Base-by-base conservation (phyloP, 1,140 invertebrate genomes). In the Euura lappo region DNA sequence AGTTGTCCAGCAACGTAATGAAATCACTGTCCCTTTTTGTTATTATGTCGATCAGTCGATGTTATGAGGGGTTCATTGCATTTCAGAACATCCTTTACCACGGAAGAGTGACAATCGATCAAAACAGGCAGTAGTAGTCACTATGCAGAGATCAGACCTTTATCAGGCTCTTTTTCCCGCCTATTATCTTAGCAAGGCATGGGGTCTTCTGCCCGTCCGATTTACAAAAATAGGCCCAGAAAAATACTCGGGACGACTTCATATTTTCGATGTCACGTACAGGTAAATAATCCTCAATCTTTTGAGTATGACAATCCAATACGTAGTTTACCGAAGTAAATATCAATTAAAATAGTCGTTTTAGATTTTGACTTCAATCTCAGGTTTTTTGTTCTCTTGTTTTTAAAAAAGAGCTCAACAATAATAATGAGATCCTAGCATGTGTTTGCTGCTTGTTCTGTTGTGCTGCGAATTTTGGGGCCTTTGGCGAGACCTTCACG, bases 401-500 rank as follows among this genome's bases (percentile, higher is more conserved):
- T 28, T 28, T 28, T 28, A 28, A 28, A 28, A 28, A 28, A 28
- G 28, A 28, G 28, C 28, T 28, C 28, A 28, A 28, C 28, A 28
- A 28, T 28, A 28, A 28, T 28, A 28, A 28, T 28, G 28, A 28
- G 0, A 28, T n/a, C 44, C 10, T 65, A 84, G 83, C 45, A 10
- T 80, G 8, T 68, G 75, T 11, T 64, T 86, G 5, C 28, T 83
- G 8, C 13, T 68, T 1, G 65, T 81, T 2, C 77, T 81, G 5
- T 75, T 83, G 3, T 65, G 71, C 6, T 69, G 76, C 0, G 79
- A 83, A 71, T 78, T 73, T 28, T 88, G 79, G 79, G 86, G 86
- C 6, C 71, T 87, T 0, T 87, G 82, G 78, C 75, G 85, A 71
- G 87, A 88, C 70, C 45, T 88, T 7, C 79, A 79, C 65, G 75